phyloP scores from a whole-genome alignment of 2,888 invertebrate genomes.

The Drosophila atripex region DNA sequence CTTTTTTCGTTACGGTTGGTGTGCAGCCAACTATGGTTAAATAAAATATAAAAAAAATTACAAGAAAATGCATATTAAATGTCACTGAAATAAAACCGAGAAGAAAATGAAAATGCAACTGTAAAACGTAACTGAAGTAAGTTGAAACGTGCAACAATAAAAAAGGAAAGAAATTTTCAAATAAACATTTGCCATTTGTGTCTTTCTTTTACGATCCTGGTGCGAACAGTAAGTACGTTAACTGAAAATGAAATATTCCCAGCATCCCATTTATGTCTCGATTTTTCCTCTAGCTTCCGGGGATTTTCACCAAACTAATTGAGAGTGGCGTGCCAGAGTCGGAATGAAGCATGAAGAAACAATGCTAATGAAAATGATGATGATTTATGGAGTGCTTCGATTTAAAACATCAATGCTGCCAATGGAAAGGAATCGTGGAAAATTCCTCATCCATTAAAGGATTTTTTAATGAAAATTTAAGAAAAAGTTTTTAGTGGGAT shows the following conservation, averaged over 20 bases:
- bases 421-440: constrained; percentile 24
- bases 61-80: constrained; percentile 43
- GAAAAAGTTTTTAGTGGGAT: no score
- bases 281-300: constrained; percentile 19
- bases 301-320: constrained; percentile 19
- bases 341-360: background rate
- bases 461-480: background rate
- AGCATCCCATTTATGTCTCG: constrained; percentile 26
- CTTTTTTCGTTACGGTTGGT: constrained; percentile 32
- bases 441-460: background rate
- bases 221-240: background rate
- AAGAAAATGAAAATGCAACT: constrained; percentile 45
- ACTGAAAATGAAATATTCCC: constrained; percentile 22
- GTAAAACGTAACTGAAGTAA: constrained; percentile 62
- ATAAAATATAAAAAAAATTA: constrained; percentile 35
- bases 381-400: constrained; percentile 28
- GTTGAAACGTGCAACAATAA: constrained; percentile 76
- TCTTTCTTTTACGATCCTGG: background rate
- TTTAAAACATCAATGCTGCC: background rate
- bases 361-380: constrained; percentile 33
- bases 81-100: constrained; percentile 34
- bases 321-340: constrained; percentile 29
- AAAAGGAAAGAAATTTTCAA: constrained; percentile 59
- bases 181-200: constrained; percentile 46
- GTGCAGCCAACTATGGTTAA: constrained; percentile 43